A percentile compares a stretch with the other conserved stretches of the same genome.
phyloP scores from a whole-genome alignment of 2,888 invertebrate species.

The Morpho achilles region DNA sequence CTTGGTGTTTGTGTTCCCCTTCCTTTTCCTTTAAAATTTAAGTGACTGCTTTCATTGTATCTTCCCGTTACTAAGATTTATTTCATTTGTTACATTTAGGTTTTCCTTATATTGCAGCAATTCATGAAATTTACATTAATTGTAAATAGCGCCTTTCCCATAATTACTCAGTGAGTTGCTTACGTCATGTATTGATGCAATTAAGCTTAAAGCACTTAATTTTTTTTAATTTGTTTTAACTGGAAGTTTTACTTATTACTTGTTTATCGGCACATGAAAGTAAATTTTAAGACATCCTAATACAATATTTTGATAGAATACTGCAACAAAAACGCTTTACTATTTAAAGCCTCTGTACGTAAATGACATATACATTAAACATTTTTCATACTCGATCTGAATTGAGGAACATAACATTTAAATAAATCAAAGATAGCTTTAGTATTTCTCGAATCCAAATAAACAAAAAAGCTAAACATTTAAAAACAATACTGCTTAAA shows the following conservation, averaged over 20 bases:
- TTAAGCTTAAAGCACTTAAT: slow-evolving; percentile 51
- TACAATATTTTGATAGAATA: slow-evolving; percentile 31
- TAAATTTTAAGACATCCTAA: slow-evolving; percentile 45
- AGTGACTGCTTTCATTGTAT: slow-evolving; percentile 29
- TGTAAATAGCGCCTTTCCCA: slow-evolving; percentile 8
- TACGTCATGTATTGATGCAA: slow-evolving; percentile 51
- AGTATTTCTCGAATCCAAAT: slow-evolving; percentile 34
- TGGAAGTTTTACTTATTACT: slow-evolving; percentile 47
- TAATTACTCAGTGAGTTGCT: not conserved
- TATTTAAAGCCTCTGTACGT: slow-evolving; percentile 65
- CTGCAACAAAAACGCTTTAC: slow-evolving; percentile 37
- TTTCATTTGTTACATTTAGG: slow-evolving; percentile 18
- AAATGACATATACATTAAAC: slow-evolving; percentile 35
- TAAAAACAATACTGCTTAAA: no score
- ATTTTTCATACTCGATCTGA: slow-evolving; percentile 54
- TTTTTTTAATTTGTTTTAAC: slow-evolving; percentile 39
- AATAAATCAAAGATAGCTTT: slow-evolving; percentile 23
- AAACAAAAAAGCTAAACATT: slow-evolving; percentile 2
- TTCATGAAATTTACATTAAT: slow-evolving; percentile 31
- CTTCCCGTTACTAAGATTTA: slow-evolving; percentile 14
- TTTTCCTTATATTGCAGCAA: slow-evolving; percentile 50
- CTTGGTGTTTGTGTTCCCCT: slow-evolving; percentile 75
- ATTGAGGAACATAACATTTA: slow-evolving; percentile 62
- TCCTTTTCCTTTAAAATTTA: slow-evolving; percentile 56
- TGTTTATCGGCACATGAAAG: slow-evolving; percentile 79